Base-by-base conservation (phyloP, 2,113 vertebrate species). In the Pelvicachromis taeniatus region DNA sequence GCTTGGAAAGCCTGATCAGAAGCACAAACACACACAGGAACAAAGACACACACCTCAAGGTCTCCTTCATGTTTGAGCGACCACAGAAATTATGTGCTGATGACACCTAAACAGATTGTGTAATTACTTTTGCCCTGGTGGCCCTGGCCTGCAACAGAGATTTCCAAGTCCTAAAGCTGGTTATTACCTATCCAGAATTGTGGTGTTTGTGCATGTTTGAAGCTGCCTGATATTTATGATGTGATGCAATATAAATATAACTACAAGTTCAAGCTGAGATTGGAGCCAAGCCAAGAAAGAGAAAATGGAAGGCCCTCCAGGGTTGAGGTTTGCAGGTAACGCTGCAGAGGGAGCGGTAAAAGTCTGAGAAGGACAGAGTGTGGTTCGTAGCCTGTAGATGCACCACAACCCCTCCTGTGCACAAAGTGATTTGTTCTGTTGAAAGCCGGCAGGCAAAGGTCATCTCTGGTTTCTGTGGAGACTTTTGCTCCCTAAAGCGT, bases 31-130 rank as follows among this genome's bases (percentile, higher is more conserved):
- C 70, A 4, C 40, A 48, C 65, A 29, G 14, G 14, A 16, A 29
- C 65, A 73, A 45, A 73, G 10, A 7, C 87, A 65, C 83, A 53
- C 55, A 52, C 14, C 82, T 93, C 94, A 95, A 96, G 95, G 95
- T 96, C 94, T 94, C 94, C 93, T 94, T 96, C 92, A 94, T 94
- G 93, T 95, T 84, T 94, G 93, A 93, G 87, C 31, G 52, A 88
- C 55, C 85, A 52, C 88, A 92, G 83, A 92, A 94, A 94, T 93
- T 77, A 94, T 93, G 93, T 91, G 86, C 82, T 87, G 85, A 94
- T 93, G 93, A 94, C 92, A 94, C 88, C 89, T 91, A 85, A 91
- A 91, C 93, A 93, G 93, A 94, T 94, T 91, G 88, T 85, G 89
- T 93, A 93, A 94, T 95, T 95, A 92, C 92, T 94, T 94, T 92